These are phyloP conservation scores for Ceratitis capitata DNA, from an alignment of 1,140 invertebrate species.

Conservation along the genomic window DNA sequence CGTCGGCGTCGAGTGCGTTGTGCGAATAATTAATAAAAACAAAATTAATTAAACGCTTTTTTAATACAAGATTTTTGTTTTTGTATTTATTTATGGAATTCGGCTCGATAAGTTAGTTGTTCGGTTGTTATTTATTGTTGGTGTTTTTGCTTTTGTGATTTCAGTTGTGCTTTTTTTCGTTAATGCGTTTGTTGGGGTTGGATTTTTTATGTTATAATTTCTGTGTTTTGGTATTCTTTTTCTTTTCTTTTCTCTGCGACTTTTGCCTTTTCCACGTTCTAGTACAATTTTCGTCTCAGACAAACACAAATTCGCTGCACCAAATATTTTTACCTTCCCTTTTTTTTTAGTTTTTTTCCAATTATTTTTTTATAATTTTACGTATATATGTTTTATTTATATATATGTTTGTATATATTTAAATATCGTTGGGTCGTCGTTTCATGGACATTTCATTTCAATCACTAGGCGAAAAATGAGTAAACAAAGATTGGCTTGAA, in stretches of 20 bases:
- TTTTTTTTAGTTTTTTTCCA: neutral
- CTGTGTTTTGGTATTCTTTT: neutral
- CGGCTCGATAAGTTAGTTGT: neutral
- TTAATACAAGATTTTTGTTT: constrained; percentile 17
- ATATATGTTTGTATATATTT: neutral
- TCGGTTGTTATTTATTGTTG: neutral
- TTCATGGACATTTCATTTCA: constrained; percentile 29
- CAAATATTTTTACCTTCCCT: neutral
- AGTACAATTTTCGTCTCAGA: neutral
- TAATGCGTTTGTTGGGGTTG: neutral
- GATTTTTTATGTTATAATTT: too few relatives aligned
- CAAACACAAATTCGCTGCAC: neutral
- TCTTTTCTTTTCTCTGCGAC: neutral
- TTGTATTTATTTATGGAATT: neutral
- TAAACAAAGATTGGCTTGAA: constrained; percentile 19
- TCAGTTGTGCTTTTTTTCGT: neutral
- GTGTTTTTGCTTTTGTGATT: neutral
- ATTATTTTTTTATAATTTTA: neutral
- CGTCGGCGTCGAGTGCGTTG: neutral
- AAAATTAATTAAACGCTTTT: too few relatives aligned
- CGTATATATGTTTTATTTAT: neutral
- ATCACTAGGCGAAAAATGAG: constrained; percentile 24
- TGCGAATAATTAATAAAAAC: too few relatives aligned
- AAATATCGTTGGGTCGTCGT: constrained; percentile 30
- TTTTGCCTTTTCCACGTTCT: neutral